Conservation (phyloP, 2,888 invertebrate species). For the Cryptocephalus moraei region DNA sequence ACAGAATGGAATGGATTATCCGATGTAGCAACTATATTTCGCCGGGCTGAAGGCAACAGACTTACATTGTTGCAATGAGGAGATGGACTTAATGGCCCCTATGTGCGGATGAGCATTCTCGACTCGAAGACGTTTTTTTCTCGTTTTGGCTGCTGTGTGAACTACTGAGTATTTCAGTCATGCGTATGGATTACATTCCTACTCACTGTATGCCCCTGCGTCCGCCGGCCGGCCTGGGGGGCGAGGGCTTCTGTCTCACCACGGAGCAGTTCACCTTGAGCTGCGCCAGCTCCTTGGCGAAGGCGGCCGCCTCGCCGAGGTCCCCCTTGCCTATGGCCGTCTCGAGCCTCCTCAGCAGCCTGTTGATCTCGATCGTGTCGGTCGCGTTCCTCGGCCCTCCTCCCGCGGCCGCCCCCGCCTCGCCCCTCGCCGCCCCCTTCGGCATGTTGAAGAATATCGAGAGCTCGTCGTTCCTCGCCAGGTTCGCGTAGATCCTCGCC, state of each 20-base stretch:
- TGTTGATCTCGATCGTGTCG: slow-evolving; percentile 50
- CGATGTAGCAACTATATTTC: no score
- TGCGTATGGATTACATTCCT: background rate
- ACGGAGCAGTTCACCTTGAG: slow-evolving; percentile 67
- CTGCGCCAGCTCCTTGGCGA: slow-evolving; percentile 67
- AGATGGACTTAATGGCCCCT: no score
- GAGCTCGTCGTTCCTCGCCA: slow-evolving; percentile 32
- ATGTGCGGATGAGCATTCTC: no score
- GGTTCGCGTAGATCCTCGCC: slow-evolving; percentile 40
- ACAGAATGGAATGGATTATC: no score
- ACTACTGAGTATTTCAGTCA: no score
- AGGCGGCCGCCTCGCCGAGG: slow-evolving; percentile 61
- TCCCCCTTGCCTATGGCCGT: slow-evolving; percentile 69
- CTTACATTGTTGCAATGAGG: no score
- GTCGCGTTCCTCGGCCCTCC: slow-evolving; percentile 29
- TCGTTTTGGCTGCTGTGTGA: no score
- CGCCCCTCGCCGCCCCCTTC: slow-evolving; percentile 26
- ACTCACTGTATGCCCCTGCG: slow-evolving; percentile 16
- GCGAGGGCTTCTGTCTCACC: slow-evolving; percentile 36
- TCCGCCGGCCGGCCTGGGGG: slow-evolving; percentile 3
- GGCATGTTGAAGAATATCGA: slow-evolving; percentile 36
- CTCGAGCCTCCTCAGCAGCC: slow-evolving; percentile 59
- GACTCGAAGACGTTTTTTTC: no score
- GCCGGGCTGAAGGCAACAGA: no score
- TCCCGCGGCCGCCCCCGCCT: slow-evolving; percentile 17